Conservation (phyloP, 2,113 vertebrate species). For the Recurvirostra avosetta region DNA sequence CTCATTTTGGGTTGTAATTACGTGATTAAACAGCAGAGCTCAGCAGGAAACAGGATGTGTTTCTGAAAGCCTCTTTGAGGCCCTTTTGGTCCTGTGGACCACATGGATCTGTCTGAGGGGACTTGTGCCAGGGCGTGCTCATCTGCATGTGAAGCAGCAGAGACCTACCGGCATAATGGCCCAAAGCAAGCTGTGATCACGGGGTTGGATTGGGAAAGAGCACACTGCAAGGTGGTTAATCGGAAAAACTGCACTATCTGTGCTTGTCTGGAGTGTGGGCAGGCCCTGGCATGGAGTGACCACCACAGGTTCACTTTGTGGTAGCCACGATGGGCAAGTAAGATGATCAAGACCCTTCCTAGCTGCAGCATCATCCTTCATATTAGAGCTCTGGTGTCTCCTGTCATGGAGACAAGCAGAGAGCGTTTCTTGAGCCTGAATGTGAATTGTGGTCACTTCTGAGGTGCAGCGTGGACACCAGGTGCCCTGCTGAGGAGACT, state of each 20-base stretch:
- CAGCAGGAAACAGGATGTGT: neutral
- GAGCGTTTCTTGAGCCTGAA: neutral
- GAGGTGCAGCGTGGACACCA: neutral
- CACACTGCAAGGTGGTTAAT: rapidly evolving
- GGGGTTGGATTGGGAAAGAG: neutral
- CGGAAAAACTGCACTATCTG: neutral
- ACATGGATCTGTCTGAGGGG: rapidly evolving
- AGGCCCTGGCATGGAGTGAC: neutral
- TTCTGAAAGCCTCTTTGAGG: neutral
- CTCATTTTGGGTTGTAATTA: neutral
- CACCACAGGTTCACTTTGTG: neutral
- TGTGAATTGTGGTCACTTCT: neutral
- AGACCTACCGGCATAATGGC: neutral
- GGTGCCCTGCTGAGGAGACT: neutral
- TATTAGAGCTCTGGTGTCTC: neutral
- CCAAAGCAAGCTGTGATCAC: neutral
- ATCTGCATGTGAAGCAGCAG: neutral
- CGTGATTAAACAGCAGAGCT: neutral
- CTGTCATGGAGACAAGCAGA: neutral
- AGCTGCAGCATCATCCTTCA: neutral
- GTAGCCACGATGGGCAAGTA: rapidly evolving
- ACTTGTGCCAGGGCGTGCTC: neutral
- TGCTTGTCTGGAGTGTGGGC: neutral
- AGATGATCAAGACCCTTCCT: neutral
- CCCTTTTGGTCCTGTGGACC: neutral